These are phyloP conservation scores for Corythornis cristatus DNA, from an alignment of 2,113 vertebrate species.

Conservation along the genomic window DNA sequence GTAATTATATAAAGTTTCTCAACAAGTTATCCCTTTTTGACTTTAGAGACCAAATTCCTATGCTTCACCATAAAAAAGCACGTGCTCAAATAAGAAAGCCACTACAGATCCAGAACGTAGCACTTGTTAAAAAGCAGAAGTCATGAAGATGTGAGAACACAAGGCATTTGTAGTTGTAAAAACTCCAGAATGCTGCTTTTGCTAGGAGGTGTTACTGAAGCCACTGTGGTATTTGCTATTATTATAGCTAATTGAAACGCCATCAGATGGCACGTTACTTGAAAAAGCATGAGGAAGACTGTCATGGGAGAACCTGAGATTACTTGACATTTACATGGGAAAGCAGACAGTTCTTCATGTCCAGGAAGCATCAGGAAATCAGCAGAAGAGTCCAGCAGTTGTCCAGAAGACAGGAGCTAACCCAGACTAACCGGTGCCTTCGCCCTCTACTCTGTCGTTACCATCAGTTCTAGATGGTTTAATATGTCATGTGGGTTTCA, in stretches of 20 bases:
- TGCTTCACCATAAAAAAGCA: background rate
- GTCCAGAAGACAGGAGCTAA: constrained; percentile 75
- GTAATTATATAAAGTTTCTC: background rate
- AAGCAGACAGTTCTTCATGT: constrained; percentile 19
- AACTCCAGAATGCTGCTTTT: background rate
- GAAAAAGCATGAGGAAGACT: background rate
- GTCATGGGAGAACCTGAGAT: background rate
- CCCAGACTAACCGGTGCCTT: constrained; percentile 82
- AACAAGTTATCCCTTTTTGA: background rate
- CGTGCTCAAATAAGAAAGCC: background rate
- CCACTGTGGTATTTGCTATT: background rate
- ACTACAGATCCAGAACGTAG: background rate
- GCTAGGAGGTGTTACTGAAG: background rate
- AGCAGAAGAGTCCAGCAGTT: constrained; percentile 69
- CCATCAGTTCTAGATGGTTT: constrained; percentile 79
- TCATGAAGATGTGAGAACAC: background rate
- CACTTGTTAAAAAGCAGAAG: background rate
- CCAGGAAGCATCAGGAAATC: constrained; percentile 51
- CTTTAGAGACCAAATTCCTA: background rate
- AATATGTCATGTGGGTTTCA: constrained; percentile 71
- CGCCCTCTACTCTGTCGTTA: constrained; percentile 76
- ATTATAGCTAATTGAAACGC: background rate
- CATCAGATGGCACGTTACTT: background rate
- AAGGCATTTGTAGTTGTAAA: background rate
- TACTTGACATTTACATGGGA: constrained; percentile 13